Evolutionary conservation across 2,888 invertebrate species (phyloP).

Genomic region (Rapana venosa): DNA sequence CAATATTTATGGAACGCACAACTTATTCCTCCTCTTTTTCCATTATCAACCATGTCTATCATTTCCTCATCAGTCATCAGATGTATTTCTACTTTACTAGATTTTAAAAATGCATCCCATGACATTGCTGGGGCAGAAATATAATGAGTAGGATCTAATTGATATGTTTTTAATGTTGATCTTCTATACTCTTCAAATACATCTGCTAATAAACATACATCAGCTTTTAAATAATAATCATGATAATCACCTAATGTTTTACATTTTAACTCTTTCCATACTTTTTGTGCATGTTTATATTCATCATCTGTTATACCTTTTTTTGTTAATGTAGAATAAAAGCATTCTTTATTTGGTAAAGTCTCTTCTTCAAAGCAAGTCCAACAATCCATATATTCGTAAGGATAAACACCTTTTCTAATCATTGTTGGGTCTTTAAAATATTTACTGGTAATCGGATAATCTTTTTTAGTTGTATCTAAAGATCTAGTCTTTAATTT

Average conservation of each 20-base stretch:
- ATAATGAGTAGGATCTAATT: conserved; percentile 24
- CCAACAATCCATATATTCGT: not conserved
- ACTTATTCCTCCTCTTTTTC: not conserved
- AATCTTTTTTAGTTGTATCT: not conserved
- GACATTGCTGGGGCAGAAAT: not conserved
- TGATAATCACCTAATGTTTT: not conserved
- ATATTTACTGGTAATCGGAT: not conserved
- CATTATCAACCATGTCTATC: not conserved
- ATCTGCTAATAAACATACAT: conserved; percentile 3
- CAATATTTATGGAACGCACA: not conserved
- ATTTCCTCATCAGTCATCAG: not conserved
- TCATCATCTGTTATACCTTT: not conserved
- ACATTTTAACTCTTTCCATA: not conserved
- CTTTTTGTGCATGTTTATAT: not conserved
- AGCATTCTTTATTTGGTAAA: not conserved
- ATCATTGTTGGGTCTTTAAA: not conserved
- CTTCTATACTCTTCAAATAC: conserved; percentile 6
- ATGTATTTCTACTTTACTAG: conserved; percentile 1
- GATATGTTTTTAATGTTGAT: not conserved
- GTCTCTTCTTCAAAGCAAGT: not conserved
- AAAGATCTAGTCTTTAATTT: no score
- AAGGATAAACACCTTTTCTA: not conserved
- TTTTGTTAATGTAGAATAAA: not conserved
- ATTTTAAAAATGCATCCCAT: conserved; percentile 24
- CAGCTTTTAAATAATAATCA: not conserved